Percentiles rank a stretch among this genome's conserved stretches.
Conservation (phyloP, 2,888 invertebrate genomes). For the Erebia aethiops region DNA sequence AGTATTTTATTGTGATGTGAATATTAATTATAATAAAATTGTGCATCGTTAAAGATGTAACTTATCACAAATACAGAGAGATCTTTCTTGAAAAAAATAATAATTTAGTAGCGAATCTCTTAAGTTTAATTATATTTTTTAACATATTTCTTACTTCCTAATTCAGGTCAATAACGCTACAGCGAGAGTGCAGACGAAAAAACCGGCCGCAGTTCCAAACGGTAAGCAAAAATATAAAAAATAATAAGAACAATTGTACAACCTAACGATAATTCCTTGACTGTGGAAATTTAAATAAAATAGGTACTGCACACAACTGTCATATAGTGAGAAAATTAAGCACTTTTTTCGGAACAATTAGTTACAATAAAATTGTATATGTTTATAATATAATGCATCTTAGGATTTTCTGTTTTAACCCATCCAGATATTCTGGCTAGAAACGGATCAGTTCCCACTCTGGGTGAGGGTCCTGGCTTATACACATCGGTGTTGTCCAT, state of each 20-base stretch:
- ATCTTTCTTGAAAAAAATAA: not conserved
- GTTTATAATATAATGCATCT: slow-evolving; percentile 65
- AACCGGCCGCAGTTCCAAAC: slow-evolving; percentile 95
- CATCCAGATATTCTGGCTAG: slow-evolving; percentile 85
- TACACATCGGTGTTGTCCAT: slow-evolving; percentile 77
- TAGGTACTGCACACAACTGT: slow-evolving; percentile 22
- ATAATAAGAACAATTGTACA: not conserved
- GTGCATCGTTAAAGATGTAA: not conserved
- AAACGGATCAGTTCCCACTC: slow-evolving; percentile 85
- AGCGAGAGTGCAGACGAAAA: slow-evolving; percentile 99
- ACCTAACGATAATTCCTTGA: not conserved
- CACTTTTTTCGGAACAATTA: slow-evolving; percentile 17
- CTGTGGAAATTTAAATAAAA: slow-evolving; percentile 7
- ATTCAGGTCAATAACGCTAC: slow-evolving; percentile 99
- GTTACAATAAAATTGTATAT: slow-evolving; percentile 30
- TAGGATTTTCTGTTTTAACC: slow-evolving; percentile 75
- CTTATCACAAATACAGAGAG: not conserved
- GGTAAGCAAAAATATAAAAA: slow-evolving; percentile 84
- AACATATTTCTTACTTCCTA: slow-evolving; percentile 62
- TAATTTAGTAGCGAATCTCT: not conserved
- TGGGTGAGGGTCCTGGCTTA: slow-evolving; percentile 84
- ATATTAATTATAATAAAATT: not conserved
- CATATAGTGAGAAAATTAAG: slow-evolving; percentile 27
- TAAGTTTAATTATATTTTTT: slow-evolving; percentile 38
- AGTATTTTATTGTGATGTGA: not conserved